These are phyloP conservation scores for Penelope pileata DNA, from an alignment of 2,113 vertebrate genomes.

Conservation along the genomic window DNA sequence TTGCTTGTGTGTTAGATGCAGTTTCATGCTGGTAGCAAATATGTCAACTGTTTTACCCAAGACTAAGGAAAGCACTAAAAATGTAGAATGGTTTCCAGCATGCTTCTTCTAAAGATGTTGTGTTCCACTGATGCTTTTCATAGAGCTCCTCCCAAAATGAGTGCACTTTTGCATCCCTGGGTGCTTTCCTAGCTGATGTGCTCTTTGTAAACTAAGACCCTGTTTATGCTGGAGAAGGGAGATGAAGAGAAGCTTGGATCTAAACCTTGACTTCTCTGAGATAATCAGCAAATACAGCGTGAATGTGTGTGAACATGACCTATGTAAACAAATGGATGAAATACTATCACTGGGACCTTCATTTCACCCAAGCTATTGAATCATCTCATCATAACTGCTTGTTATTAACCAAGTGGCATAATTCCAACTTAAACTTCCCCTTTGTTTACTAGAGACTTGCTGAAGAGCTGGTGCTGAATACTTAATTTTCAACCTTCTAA, in stretches of 20 bases:
- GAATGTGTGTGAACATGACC: not conserved
- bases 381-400: slow-evolving; percentile 51
- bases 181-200: not conserved
- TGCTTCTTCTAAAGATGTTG: not conserved
- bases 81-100: not conserved
- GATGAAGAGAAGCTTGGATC: not conserved
- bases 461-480: slow-evolving; percentile 13
- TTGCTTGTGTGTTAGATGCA: not conserved
- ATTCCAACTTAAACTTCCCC: slow-evolving; percentile 64
- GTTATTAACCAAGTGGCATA: slow-evolving; percentile 58
- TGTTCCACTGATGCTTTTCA: not conserved
- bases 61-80: not conserved
- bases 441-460: slow-evolving; percentile 58
- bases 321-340: slow-evolving; percentile 43
- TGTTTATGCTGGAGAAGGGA: not conserved
- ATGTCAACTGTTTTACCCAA: not conserved
- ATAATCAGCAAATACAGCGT: slow-evolving; percentile 14
- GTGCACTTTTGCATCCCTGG: not conserved
- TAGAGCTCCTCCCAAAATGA: not conserved
- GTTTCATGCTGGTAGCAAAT: not conserved
- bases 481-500: slow-evolving; percentile 24
- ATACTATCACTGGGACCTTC: slow-evolving; percentile 35
- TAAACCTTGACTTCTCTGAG: not conserved
- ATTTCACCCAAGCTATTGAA: slow-evolving; percentile 54
- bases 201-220: not conserved